A percentile compares a stretch with the other conserved stretches of the same genome.
These are phyloP conservation scores for Dolichoris vasculosae DNA, from an alignment of 1,140 invertebrate genomes.

Conservation along the genomic window DNA sequence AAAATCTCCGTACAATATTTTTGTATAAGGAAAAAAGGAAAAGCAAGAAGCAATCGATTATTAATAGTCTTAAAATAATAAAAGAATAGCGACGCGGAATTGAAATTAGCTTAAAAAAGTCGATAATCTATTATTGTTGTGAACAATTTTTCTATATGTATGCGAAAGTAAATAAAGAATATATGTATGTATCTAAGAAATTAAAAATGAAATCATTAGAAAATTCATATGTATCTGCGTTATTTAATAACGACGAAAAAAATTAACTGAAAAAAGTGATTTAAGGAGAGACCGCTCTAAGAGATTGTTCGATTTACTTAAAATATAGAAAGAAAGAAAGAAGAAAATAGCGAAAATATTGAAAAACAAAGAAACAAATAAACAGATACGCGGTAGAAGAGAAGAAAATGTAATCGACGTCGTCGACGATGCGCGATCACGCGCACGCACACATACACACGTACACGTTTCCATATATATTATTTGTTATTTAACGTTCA, in stretches of 20 bases:
- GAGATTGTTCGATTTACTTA: constrained; percentile 54
- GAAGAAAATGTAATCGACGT: constrained; percentile 1
- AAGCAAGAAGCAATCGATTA: constrained; percentile 40
- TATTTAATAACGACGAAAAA: constrained; percentile 4
- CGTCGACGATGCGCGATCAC: constrained; percentile 8
- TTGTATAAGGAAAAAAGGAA: constrained; percentile 33
- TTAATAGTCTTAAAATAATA: constrained; percentile 30
- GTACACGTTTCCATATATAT: background rate
- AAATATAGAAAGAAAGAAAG: constrained; percentile 15
- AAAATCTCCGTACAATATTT: constrained; percentile 41
- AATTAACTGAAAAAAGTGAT: constrained; percentile 3
- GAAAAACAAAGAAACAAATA: background rate
- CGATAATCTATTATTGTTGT: constrained; percentile 36
- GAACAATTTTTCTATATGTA: constrained; percentile 16
- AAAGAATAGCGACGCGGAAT: background rate
- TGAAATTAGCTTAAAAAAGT: constrained; percentile 19
- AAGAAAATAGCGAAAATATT: constrained; percentile 2
- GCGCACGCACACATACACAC: background rate
- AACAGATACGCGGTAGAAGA: background rate
- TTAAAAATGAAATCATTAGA: background rate
- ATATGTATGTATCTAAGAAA: background rate
- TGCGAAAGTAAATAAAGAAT: background rate
- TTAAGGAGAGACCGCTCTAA: constrained; percentile 27
- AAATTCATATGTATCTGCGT: background rate
- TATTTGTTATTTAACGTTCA: constrained; percentile 42